Evolutionary conservation across 2,113 vertebrate genomes (phyloP), one percentile per base, ranked within the genome.

Genomic region (Ceyx melanurus): DNA sequence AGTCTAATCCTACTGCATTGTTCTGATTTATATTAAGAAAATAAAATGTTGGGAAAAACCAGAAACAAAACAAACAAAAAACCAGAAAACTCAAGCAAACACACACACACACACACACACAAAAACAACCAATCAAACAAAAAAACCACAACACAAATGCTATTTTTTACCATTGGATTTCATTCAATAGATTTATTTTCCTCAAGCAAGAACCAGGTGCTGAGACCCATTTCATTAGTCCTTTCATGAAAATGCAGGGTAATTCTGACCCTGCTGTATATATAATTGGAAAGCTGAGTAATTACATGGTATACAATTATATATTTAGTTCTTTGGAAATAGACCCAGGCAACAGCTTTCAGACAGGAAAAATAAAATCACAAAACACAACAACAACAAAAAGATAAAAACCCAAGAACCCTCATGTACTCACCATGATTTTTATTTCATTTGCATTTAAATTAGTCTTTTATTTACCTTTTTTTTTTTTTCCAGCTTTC

Each of bases 221-320:
- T 93, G 65, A 94, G 48, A 76, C n/a, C 37, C 84, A 94, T 96
- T 97, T 97, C 88, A 93, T 91, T 94, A 88, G 23, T 72, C 45
- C 31, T 95, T 94, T 95, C 51, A 82, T 82, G 83, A 29, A 92
- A 43, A 96, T 94, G 82, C 33, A 29, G 46, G 88, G 71, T 92
- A 66, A 50, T 94, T 87, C 46, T 82, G 74, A 83, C 87, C 76
- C 62, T 73, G 28, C 21, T 90, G 43, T 73, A 91, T 79, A 91
- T 79, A 76, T 89, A 96, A 95, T 68, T 89, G 54, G 40, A 73
- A 95, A 90, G 45, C 86, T 94, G 88, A 89, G 61, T 95, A 97
- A 97, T 97, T 95, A 29, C 28, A 89, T 78, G 66, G 73, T 97
- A 80, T 92, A 71, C 92, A 95, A 97, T 97, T 68, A 88, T 71